Conservation (phyloP, 2,888 invertebrate species). For the Nymphalis urticae region DNA sequence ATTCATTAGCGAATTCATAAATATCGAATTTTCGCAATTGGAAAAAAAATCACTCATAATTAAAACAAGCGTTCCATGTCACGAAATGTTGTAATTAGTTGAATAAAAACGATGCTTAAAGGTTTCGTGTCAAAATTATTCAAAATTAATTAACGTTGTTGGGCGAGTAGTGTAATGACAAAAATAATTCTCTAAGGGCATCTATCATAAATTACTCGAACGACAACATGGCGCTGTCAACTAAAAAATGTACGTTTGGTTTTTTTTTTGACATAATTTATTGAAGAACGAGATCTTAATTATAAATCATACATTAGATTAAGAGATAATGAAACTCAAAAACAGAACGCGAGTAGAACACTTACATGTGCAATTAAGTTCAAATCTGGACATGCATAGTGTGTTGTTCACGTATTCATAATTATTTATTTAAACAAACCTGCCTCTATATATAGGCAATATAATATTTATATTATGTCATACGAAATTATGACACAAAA, state of each 20-base stretch:
- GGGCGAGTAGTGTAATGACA: neutral
- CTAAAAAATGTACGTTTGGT: neutral
- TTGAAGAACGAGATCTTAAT: neutral
- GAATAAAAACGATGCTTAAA: slow-evolving; percentile 16
- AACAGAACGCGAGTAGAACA: no score
- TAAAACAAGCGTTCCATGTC: slow-evolving; percentile 43
- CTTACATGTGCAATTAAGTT: no score
- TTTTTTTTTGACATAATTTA: neutral
- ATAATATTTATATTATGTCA: no score
- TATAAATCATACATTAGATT: neutral
- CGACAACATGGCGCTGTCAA: neutral
- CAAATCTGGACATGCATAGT: no score
- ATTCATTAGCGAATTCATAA: slow-evolving; percentile 5
- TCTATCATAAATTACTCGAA: slow-evolving; percentile 2
- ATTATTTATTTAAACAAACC: no score
- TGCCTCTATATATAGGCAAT: no score
- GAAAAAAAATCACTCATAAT: slow-evolving; percentile 45
- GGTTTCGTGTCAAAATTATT: slow-evolving; percentile 8
- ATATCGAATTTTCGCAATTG: slow-evolving; percentile 41
- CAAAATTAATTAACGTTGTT: slow-evolving; percentile 4
- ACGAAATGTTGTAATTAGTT: slow-evolving; percentile 40
- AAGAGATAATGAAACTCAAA: no score
- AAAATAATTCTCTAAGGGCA: neutral
- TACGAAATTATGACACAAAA: no score
- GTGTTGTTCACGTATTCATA: no score